Percentiles rank a stretch among this genome's conserved stretches.
phyloP scores from a whole-genome alignment of 64 coral and sea anemone genomes.

The Montipora sp. region DNA sequence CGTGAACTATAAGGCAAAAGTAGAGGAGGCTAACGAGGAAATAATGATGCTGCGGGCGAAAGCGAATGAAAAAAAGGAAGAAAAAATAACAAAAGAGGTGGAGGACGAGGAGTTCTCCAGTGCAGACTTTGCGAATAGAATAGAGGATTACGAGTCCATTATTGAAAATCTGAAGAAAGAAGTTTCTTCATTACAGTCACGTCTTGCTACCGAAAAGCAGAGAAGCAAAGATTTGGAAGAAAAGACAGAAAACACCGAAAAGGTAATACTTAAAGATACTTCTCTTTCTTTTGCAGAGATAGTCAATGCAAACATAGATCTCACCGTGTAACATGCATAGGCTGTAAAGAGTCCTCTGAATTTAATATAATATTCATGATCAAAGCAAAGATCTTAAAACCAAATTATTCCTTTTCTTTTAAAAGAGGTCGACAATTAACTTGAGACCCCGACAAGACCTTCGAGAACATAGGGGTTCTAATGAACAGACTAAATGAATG shows the following conservation, averaged over 20 bases:
- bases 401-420: too few relatives aligned
- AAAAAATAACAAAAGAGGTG: neutral
- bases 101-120: neutral
- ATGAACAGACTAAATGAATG: too few relatives aligned
- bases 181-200: neutral
- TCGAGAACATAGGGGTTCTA: too few relatives aligned
- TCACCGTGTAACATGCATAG: too few relatives aligned
- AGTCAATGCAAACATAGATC: too few relatives aligned
- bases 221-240: constrained; percentile 37
- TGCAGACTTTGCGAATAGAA: neutral
- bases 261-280: neutral
- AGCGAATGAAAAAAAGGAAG: neutral
- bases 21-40: constrained; percentile 21
- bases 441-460: too few relatives aligned
- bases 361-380: too few relatives aligned
- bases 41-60: neutral
- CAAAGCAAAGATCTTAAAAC: too few relatives aligned
- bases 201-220: constrained; percentile 7
- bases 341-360: too few relatives aligned
- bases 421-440: too few relatives aligned
- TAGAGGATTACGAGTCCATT: constrained; percentile 15
- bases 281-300: too few relatives aligned
- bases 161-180: constrained; percentile 26
- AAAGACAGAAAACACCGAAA: constrained; percentile 1
- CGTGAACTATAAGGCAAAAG: neutral